phyloP scores from a whole-genome alignment of 2,888 invertebrate genomes.

The Heteropelma amictum region DNA sequence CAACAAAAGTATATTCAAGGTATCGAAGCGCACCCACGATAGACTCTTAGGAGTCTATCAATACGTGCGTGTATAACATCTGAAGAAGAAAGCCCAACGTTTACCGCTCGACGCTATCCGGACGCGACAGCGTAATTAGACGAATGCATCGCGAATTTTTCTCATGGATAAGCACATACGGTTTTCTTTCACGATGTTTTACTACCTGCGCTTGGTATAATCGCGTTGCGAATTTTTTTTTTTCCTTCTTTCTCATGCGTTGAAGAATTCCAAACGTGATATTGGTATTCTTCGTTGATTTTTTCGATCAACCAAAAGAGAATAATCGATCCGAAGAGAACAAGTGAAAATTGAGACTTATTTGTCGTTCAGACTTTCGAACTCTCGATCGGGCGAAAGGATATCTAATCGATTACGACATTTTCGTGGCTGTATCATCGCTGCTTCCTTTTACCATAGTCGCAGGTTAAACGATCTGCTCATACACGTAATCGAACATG shows the following conservation, averaged over 20 bases:
- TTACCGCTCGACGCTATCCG: too few species aligned
- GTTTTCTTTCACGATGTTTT: slow-evolving; percentile 1
- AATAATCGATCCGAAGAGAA: too few species aligned
- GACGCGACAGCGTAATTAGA: slow-evolving; percentile 30
- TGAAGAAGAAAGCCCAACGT: too few species aligned
- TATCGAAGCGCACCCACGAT: too few species aligned
- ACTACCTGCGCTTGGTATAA: slow-evolving; percentile 12
- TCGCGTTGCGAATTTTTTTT: background rate
- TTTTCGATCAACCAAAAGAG: too few species aligned
- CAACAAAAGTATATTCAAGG: too few species aligned
- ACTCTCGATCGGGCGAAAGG: too few species aligned
- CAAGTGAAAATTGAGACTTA: too few species aligned
- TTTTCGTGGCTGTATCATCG: slow-evolving; percentile 5
- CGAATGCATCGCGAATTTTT: slow-evolving; percentile 25
- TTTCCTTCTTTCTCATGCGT: background rate
- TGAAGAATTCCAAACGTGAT: background rate
- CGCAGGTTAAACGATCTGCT: background rate
- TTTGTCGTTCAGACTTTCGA: too few species aligned
- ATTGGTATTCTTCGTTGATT: background rate
- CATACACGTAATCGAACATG: slow-evolving; percentile 17
- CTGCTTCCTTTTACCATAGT: slow-evolving; percentile 16
- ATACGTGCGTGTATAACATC: too few species aligned
- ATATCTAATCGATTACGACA: slow-evolving; percentile 43
- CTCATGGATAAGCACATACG: slow-evolving; percentile 1
- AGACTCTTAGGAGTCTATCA: too few species aligned